A percentile compares a stretch with the other conserved stretches of the same genome.
Evolutionary conservation across 2,888 invertebrate genomes (phyloP).

Genomic region (Odontocerum albicorne): DNA sequence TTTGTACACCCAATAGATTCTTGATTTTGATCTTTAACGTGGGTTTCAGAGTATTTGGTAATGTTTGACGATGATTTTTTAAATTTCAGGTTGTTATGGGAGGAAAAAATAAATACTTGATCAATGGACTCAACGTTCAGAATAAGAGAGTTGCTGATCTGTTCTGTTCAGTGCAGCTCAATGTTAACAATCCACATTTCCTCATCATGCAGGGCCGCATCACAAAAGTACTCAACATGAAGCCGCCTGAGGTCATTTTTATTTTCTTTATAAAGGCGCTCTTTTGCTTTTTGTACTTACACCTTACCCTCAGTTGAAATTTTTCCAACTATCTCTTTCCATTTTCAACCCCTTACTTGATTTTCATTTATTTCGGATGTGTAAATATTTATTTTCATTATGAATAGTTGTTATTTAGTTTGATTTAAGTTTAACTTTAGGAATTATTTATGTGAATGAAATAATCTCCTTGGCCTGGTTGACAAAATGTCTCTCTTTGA

Average conservation of each 20-base stretch:
- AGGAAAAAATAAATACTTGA: constrained; percentile 88
- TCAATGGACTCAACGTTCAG: constrained; percentile 89
- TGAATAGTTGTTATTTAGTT: neutral
- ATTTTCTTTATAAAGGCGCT: neutral
- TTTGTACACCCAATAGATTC: no score
- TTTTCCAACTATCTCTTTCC: no score
- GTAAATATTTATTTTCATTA: constrained; percentile 4
- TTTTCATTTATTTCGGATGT: neutral
- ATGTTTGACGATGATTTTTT: no score
- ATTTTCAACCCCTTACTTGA: no score
- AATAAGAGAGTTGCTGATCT: constrained; percentile 91
- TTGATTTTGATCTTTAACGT: no score
- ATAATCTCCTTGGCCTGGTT: no score
- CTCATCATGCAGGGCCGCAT: constrained; percentile 99
- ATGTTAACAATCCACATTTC: constrained; percentile 99
- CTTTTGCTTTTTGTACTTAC: no score
- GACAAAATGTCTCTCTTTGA: no score
- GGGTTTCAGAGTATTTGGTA: no score
- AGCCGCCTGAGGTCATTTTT: constrained; percentile 85
- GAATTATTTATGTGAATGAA: no score
- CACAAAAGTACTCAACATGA: constrained; percentile 99
- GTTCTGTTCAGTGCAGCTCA: constrained; percentile 95
- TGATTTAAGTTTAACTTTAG: no score
- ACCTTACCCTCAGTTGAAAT: no score
- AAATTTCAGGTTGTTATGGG: constrained; percentile 73